These are phyloP conservation scores for Parnassius apollo DNA, from an alignment of 2,888 invertebrate genomes.

Conservation along the genomic window DNA sequence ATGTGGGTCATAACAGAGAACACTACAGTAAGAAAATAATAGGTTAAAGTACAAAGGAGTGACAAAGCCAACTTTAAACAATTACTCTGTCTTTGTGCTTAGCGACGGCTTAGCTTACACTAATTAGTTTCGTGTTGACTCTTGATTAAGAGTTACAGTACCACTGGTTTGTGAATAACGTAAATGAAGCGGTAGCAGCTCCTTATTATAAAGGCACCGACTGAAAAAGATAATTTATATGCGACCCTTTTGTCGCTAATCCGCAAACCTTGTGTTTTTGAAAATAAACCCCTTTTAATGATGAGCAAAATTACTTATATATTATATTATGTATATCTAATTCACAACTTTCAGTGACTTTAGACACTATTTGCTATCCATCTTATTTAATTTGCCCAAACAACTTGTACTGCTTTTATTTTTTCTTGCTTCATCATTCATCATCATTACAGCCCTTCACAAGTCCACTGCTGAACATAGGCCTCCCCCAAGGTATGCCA, in stretches of 20 bases:
- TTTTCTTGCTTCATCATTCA: no score
- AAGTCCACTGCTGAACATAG: no score
- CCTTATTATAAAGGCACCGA: constrained; percentile 1
- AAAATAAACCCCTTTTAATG: not conserved
- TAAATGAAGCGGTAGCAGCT: not conserved
- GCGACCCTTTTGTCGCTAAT: constrained; percentile 41
- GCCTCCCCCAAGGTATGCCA: no score
- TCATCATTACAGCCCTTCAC: no score
- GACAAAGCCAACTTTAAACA: constrained; percentile 21
- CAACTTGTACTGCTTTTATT: no score
- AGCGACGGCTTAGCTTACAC: constrained; percentile 14
- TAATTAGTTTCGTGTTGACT: constrained; percentile 17
- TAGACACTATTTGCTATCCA: no score
- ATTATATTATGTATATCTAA: no score
- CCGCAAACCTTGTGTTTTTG: not conserved
- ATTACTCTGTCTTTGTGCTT: constrained; percentile 20
- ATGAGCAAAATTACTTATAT: no score
- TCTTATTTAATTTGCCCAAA: no score
- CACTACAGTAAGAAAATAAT: constrained; percentile 9
- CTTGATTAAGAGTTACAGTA: constrained; percentile 5
- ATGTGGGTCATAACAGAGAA: constrained; percentile 5
- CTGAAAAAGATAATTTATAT: constrained; percentile 32
- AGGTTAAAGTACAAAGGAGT: constrained; percentile 13
- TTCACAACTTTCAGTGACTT: no score
- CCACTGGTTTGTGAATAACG: not conserved